Conservation (phyloP, 2,888 invertebrate species). For the Nomada goodeniana region DNA sequence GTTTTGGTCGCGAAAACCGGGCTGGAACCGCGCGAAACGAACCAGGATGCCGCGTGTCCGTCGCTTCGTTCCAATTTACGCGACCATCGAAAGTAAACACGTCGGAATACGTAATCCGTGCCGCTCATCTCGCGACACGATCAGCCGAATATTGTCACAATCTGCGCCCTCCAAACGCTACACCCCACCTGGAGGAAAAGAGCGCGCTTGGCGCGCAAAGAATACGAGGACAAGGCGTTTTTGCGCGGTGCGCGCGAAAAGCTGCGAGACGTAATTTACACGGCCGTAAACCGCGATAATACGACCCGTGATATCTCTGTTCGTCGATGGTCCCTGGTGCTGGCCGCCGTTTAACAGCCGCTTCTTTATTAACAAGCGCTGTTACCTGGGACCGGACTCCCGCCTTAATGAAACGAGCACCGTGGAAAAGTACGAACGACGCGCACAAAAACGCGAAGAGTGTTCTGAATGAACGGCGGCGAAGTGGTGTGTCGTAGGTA, state of each 20-base stretch:
- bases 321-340: not conserved
- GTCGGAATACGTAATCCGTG: slow-evolving; percentile 60
- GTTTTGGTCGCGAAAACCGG: not conserved
- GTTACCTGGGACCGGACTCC: not conserved
- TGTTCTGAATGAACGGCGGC: not conserved
- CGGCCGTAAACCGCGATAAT: slow-evolving; percentile 36
- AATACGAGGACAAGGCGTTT: slow-evolving; percentile 3
- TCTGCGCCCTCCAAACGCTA: slow-evolving; percentile 2
- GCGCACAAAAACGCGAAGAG: not conserved
- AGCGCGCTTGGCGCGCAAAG: slow-evolving; percentile 2
- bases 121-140: slow-evolving; percentile 57
- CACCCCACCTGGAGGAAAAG: slow-evolving; percentile 7
- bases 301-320: slow-evolving; percentile 24
- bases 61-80: slow-evolving; percentile 67
- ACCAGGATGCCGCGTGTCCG: slow-evolving; percentile 59
- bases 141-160: slow-evolving; percentile 53
- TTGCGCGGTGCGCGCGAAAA: slow-evolving; percentile 12
- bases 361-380: slow-evolving; percentile 28
- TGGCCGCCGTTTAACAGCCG: slow-evolving; percentile 10
- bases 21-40: slow-evolving; percentile 23
- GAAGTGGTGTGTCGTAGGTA: not conserved
- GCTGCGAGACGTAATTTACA: slow-evolving; percentile 31
- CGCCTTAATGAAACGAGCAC: slow-evolving; percentile 27
- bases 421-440: not conserved
- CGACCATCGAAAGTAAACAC: slow-evolving; percentile 71